Percentiles rank a stretch among this genome's conserved stretches.
These are phyloP conservation scores for Tanaodytes sp. DNA, from an alignment of 2,888 invertebrate species.

Conservation along the genomic window DNA sequence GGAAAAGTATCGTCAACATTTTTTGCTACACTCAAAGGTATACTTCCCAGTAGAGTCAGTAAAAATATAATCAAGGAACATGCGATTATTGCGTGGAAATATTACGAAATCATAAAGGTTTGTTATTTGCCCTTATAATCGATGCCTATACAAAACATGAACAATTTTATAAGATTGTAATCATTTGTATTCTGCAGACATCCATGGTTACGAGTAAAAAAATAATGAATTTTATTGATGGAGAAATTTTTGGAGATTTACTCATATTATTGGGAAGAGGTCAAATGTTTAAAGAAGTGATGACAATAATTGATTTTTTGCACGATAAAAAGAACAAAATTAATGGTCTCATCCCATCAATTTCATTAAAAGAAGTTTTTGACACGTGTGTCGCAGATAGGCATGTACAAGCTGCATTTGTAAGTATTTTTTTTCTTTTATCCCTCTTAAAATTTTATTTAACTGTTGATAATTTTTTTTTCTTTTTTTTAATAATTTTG, in stretches of 20 bases:
- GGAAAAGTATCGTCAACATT: too few relatives aligned
- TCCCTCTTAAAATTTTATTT: too few relatives aligned
- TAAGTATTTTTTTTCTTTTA: too few relatives aligned
- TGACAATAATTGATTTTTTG: conserved; percentile 54
- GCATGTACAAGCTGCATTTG: conserved; percentile 75
- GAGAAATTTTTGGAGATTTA: conserved; percentile 27
- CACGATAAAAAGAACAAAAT: conserved; percentile 69
- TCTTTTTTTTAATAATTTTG: too few relatives aligned
- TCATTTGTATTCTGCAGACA: too few relatives aligned
- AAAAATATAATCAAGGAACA: conserved; percentile 19
- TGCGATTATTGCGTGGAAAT: conserved; percentile 28
- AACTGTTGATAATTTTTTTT: too few relatives aligned
- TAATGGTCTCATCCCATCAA: conserved; percentile 75
- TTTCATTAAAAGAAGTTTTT: conserved; percentile 75
- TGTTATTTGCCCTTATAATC: too few relatives aligned
- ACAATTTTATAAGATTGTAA: not conserved
- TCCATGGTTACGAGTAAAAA: too few relatives aligned
- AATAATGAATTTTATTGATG: not conserved
- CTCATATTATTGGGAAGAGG: conserved; percentile 71
- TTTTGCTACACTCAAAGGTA: too few relatives aligned
- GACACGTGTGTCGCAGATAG: conserved; percentile 76
- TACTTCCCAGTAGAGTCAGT: too few relatives aligned
- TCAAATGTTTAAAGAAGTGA: conserved; percentile 74
- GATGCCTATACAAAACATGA: conserved; percentile 2
- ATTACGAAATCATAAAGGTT: conserved; percentile 10